Conservation (phyloP, 1,140 invertebrate genomes). For the Drosophila paulistorum region DNA sequence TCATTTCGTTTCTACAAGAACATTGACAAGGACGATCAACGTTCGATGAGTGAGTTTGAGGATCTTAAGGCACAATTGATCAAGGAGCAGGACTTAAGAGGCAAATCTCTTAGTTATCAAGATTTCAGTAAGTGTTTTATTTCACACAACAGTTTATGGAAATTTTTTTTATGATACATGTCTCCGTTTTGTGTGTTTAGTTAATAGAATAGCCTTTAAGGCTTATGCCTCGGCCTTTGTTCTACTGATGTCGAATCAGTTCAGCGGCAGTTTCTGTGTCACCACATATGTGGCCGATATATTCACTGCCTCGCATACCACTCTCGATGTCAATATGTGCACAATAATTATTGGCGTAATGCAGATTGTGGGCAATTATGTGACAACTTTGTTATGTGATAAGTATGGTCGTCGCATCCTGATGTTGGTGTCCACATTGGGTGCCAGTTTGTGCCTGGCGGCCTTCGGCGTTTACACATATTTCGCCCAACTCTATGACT, state of each 20-base stretch:
- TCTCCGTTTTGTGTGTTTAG: constrained; percentile 14
- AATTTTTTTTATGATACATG: not conserved
- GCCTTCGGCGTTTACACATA: constrained; percentile 49
- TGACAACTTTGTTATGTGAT: constrained; percentile 62
- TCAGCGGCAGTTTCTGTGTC: constrained; percentile 59
- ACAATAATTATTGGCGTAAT: constrained; percentile 84
- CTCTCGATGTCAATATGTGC: constrained; percentile 83
- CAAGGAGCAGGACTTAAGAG: constrained; percentile 41
- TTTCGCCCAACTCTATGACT: constrained; percentile 32
- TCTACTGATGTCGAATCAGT: constrained; percentile 48
- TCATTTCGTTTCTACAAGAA: constrained; percentile 84
- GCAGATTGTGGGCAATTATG: constrained; percentile 81
- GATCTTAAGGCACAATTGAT: constrained; percentile 44
- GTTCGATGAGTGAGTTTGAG: constrained; percentile 49
- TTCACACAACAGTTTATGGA: too few species aligned
- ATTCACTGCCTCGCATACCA: constrained; percentile 86
- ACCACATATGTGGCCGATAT: constrained; percentile 83
- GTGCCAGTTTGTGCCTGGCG: constrained; percentile 38
- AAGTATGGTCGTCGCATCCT: constrained; percentile 57
- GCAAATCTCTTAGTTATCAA: constrained; percentile 36
- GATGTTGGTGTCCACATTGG: constrained; percentile 50
- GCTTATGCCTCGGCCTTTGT: constrained; percentile 44
- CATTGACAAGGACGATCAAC: constrained; percentile 36
- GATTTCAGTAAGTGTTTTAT: constrained; percentile 66
- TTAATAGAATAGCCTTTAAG: constrained; percentile 38